A percentile compares a stretch with the other conserved stretches of the same genome.
These are phyloP conservation scores for Pterois miles DNA, from an alignment of 2,797 vertebrate genomes.

Conservation along the genomic window DNA sequence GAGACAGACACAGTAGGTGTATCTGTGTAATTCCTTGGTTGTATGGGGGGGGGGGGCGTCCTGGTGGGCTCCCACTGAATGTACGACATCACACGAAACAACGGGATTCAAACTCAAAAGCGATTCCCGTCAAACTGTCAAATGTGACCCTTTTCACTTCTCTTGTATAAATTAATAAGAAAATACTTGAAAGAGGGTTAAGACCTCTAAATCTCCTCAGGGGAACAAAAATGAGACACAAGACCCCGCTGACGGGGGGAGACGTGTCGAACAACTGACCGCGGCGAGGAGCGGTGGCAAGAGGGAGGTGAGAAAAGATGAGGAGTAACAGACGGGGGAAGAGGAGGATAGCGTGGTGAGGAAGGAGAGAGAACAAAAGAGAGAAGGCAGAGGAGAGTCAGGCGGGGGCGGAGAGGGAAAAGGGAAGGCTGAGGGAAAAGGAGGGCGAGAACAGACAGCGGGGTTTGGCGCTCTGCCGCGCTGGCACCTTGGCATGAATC, in stretches of 20 bases:
- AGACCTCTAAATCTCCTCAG: constrained; percentile 22
- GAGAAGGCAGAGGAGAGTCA: constrained; percentile 18
- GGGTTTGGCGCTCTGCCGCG: constrained; percentile 35
- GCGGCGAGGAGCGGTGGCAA: constrained; percentile 20
- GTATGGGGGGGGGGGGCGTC: constrained; percentile 6
- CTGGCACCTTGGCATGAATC: constrained; percentile 53
- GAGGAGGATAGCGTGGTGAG: constrained; percentile 23
- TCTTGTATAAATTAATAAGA: constrained; percentile 32
- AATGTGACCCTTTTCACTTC: constrained; percentile 22
- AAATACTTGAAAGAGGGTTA: constrained; percentile 37
- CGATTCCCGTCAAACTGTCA: constrained; percentile 21
- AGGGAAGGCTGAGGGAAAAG: constrained; percentile 23
- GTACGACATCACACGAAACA: constrained; percentile 32
- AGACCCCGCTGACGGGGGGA: constrained; percentile 26
- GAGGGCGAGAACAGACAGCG: constrained; percentile 51
- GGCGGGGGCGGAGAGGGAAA: constrained; percentile 14
- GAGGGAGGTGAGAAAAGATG: constrained; percentile 62
- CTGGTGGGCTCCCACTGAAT: constrained; percentile 27
- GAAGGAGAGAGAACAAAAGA: constrained; percentile 39
- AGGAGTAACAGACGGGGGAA: constrained; percentile 55
- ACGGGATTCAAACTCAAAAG: constrained; percentile 29
- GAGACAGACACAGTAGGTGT: constrained; percentile 11
- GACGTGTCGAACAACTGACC: constrained; percentile 45
- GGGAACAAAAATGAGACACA: constrained; percentile 24
- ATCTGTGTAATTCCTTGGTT: constrained; percentile 22